Percentiles rank a stretch among this genome's conserved stretches.
These are phyloP conservation scores for Borostomias antarcticus DNA, from an alignment of 2,797 vertebrate genomes.

Conservation along the genomic window DNA sequence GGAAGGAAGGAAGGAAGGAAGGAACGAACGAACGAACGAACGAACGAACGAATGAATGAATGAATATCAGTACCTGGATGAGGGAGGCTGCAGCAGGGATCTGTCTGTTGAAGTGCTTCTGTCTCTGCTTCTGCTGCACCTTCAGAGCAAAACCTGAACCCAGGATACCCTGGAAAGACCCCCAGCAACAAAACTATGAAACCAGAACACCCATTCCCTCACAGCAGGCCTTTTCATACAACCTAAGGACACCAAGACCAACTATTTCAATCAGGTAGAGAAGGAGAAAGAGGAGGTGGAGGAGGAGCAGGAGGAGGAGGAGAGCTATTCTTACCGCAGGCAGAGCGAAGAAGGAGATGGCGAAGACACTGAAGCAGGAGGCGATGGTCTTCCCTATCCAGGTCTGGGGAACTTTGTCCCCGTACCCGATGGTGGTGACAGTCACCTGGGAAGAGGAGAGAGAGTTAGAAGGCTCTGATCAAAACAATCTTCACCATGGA, in stretches of 20 bases:
- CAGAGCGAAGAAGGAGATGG: slow-evolving; percentile 91
- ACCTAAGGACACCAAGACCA: no score
- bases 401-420: slow-evolving; percentile 91
- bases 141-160: slow-evolving; percentile 98
- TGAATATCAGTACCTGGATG: slow-evolving; percentile 98
- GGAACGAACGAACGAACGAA: no score
- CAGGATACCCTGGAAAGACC: slow-evolving; percentile 91
- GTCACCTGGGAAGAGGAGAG: slow-evolving; percentile 79
- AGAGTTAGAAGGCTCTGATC: no score
- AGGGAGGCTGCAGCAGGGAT: slow-evolving; percentile 96
- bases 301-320: neutral
- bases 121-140: slow-evolving; percentile 98
- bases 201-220: no score
- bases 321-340: slow-evolving; percentile 81
- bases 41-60: no score
- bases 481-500: no score
- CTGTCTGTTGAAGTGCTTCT: slow-evolving; percentile 98
- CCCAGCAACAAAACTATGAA: no score
- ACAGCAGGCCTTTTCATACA: no score
- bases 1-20: no score
- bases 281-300: slow-evolving; percentile 1
- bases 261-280: no score
- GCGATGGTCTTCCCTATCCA: slow-evolving; percentile 94
- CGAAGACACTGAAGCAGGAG: slow-evolving; percentile 92
- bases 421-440: slow-evolving; percentile 89